A percentile compares a stretch with the other conserved stretches of the same genome.
phyloP scores from a whole-genome alignment of 2,113 vertebrate species.

The Haliaeetus leucogaster region DNA sequence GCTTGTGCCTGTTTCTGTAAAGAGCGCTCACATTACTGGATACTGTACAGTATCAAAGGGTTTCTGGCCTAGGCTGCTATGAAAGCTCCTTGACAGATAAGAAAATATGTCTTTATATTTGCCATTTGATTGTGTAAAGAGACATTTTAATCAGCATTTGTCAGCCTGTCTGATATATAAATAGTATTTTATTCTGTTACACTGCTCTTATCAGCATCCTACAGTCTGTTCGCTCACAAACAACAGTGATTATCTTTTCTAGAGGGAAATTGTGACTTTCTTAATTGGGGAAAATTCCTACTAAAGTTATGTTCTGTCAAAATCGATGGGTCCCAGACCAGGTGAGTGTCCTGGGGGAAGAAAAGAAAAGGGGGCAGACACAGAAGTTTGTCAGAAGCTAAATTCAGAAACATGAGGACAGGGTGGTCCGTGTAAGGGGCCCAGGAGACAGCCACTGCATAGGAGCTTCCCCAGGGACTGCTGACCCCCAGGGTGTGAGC shows the following conservation, averaged over 20 bases:
- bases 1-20: background rate
- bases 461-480: background rate
- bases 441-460: background rate
- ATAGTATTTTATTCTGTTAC: background rate
- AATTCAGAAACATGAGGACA: background rate
- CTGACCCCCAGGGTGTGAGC: background rate
- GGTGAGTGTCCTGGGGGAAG: background rate
- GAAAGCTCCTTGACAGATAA: background rate
- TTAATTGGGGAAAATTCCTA: background rate
- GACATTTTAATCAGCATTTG: constrained; percentile 15
- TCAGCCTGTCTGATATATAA: background rate
- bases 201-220: background rate
- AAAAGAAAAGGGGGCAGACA: background rate
- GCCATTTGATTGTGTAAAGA: constrained; percentile 4
- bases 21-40: background rate
- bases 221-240: background rate
- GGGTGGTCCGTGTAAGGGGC: background rate
- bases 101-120: constrained; percentile 18
- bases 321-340: background rate
- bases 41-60: background rate
- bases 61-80: background rate
- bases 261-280: background rate
- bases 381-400: background rate
- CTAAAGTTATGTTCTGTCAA: background rate
- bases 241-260: background rate